phyloP scores from a whole-genome alignment of 2,888 invertebrate species.

The Corythucha ciliata region DNA sequence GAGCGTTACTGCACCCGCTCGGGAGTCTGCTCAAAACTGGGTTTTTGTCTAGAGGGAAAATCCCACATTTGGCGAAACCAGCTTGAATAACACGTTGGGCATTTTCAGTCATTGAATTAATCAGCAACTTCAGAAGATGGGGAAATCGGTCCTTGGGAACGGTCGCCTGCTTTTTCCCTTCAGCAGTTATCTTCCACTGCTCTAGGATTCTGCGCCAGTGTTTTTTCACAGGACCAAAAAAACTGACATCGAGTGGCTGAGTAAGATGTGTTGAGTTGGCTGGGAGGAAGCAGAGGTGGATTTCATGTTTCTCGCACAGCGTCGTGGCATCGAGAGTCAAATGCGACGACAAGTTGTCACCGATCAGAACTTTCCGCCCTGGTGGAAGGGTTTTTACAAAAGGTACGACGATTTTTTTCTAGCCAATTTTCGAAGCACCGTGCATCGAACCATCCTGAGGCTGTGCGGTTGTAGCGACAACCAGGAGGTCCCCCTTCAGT shows the following conservation, averaged over 20 bases:
- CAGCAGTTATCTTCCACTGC: constrained; percentile 4
- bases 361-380: constrained; percentile 3
- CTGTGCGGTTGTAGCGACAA: constrained; percentile 39
- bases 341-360: not conserved
- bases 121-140: constrained; percentile 8
- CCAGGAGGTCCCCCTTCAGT: constrained; percentile 39
- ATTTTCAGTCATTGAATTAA: not conserved
- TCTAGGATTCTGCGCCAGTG: not conserved
- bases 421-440: constrained; percentile 40
- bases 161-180: constrained; percentile 5
- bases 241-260: constrained; percentile 3
- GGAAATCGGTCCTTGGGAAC: constrained; percentile 19
- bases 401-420: too few relatives aligned
- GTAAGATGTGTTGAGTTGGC: not conserved
- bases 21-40: too few relatives aligned
- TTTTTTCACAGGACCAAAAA: constrained; percentile 3
- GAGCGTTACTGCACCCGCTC: too few relatives aligned
- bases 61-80: constrained; percentile 4
- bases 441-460: constrained; percentile 39
- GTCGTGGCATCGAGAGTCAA: not conserved
- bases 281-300: not conserved
- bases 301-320: constrained; percentile 2
- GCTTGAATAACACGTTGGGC: not conserved
- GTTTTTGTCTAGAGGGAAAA: constrained; percentile 1
- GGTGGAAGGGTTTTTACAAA: too few relatives aligned